phyloP scores from a whole-genome alignment of 1,140 invertebrate genomes.

The Pachypsylla venusta region DNA sequence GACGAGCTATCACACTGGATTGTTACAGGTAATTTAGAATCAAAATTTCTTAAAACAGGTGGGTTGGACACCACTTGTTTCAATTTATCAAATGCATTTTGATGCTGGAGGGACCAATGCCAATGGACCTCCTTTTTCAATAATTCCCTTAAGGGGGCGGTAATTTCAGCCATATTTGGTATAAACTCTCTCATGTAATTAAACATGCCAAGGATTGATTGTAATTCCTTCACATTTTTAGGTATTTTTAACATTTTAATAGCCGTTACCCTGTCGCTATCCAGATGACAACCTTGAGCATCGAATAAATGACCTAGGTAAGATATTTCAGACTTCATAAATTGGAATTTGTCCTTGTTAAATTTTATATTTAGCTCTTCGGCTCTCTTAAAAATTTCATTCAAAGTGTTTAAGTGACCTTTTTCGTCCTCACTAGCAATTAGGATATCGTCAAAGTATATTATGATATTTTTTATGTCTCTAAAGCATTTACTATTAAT shows the following conservation, averaged over 20 bases:
- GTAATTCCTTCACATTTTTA: not conserved
- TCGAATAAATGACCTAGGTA: not conserved
- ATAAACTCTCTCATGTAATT: constrained; percentile 4
- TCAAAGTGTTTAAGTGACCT: not conserved
- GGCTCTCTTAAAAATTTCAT: not conserved
- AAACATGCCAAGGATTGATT: not conserved
- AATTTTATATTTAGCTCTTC: not conserved
- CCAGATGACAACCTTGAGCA: not conserved
- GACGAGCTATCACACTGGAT: constrained; percentile 16
- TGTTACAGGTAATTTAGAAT: constrained; percentile 19
- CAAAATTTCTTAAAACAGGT: constrained; percentile 22
- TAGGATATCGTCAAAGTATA: constrained; percentile 20
- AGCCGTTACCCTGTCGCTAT: not conserved
- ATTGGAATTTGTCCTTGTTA: not conserved
- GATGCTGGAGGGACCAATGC: not conserved
- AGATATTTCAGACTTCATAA: not conserved
- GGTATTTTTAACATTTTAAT: not conserved
- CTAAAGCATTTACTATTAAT: constrained; percentile 22
- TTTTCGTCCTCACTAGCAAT: constrained; percentile 13
- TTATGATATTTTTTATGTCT: constrained; percentile 26
- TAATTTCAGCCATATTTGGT: not conserved
- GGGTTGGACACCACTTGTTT: constrained; percentile 18
- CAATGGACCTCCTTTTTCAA: not conserved
- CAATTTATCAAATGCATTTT: not conserved
- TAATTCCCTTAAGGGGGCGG: not conserved